A percentile compares a stretch with the other conserved stretches of the same genome.
Evolutionary conservation across 2,888 invertebrate genomes (phyloP).

Genomic region (Campoplex capitator): DNA sequence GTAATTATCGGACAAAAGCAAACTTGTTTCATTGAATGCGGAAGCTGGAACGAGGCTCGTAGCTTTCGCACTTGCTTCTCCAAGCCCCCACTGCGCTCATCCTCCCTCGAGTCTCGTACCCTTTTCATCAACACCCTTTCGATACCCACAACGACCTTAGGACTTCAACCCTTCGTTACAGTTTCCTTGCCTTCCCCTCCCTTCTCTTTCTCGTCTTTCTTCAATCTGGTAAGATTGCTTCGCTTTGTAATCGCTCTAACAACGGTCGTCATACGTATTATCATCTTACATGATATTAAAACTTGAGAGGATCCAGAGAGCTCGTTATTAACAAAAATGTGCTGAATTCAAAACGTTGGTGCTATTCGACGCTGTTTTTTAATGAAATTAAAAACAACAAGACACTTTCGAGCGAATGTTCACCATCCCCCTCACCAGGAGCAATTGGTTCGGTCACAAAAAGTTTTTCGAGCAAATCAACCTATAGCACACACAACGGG

Average conservation of each 20-base stretch:
- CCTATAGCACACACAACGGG: conserved; percentile 11
- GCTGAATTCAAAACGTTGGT: background rate
- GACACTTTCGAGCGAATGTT: background rate
- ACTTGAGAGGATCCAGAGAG: background rate
- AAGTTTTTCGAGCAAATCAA: conserved; percentile 52
- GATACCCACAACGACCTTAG: conserved; percentile 19
- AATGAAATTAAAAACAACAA: background rate
- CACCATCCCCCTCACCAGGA: background rate
- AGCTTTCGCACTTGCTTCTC: conserved; percentile 25
- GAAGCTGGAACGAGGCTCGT: conserved; percentile 47
- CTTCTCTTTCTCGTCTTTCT: conserved; percentile 18
- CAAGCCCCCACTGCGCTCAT: conserved; percentile 26
- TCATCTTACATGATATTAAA: conserved; percentile 9
- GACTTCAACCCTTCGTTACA: conserved; percentile 37
- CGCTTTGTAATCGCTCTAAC: background rate
- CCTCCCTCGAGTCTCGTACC: conserved; percentile 32
- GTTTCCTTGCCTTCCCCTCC: background rate
- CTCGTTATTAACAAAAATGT: background rate
- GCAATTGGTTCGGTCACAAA: conserved; percentile 46
- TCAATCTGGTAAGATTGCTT: background rate
- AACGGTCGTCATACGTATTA: conserved; percentile 15
- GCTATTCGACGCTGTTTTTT: background rate
- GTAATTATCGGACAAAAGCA: conserved; percentile 82
- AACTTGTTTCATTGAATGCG: conserved; percentile 82
- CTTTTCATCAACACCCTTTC: conserved; percentile 55